A percentile compares a stretch with the other conserved stretches of the same genome.
Conservation (phyloP, 2,888 invertebrate genomes). For the Phymatocera aterrima region DNA sequence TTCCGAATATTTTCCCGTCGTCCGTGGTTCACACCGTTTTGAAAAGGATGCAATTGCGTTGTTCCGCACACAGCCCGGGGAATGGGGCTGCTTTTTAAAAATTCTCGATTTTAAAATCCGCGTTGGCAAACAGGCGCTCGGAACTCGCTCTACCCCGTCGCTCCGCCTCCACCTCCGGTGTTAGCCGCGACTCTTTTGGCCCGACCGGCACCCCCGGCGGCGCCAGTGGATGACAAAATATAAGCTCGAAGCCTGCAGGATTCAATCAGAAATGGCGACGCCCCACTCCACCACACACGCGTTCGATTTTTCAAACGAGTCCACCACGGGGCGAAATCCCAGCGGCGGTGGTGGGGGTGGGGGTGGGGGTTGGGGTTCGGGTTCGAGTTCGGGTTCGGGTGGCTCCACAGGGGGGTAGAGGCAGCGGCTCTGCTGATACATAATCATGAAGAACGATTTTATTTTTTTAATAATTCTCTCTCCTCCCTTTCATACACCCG, state of each 20-base stretch:
- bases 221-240: slow-evolving; percentile 72
- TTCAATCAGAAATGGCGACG: slow-evolving; percentile 73
- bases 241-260: slow-evolving; percentile 70
- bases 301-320: slow-evolving; percentile 60
- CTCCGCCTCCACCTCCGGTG: slow-evolving; percentile 51
- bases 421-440: slow-evolving; percentile 34
- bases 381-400: too few species aligned
- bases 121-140: slow-evolving; percentile 67
- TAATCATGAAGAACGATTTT: slow-evolving; percentile 43
- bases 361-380: slow-evolving; percentile 27
- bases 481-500: neutral
- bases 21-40: too few species aligned
- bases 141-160: slow-evolving; percentile 51
- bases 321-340: slow-evolving; percentile 35
- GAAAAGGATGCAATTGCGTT: neutral
- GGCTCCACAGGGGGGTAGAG: too few species aligned
- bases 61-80: neutral
- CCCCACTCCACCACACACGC: slow-evolving; percentile 56
- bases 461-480: neutral
- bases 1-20: too few species aligned
- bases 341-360: slow-evolving; percentile 35
- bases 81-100: slow-evolving; percentile 63
- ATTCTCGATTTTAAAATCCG: slow-evolving; percentile 69
- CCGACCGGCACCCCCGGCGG: slow-evolving; percentile 65
- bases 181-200: slow-evolving; percentile 61